phyloP scores from a whole-genome alignment of 2,797 vertebrate genomes.

The Iguana delicatissima region DNA sequence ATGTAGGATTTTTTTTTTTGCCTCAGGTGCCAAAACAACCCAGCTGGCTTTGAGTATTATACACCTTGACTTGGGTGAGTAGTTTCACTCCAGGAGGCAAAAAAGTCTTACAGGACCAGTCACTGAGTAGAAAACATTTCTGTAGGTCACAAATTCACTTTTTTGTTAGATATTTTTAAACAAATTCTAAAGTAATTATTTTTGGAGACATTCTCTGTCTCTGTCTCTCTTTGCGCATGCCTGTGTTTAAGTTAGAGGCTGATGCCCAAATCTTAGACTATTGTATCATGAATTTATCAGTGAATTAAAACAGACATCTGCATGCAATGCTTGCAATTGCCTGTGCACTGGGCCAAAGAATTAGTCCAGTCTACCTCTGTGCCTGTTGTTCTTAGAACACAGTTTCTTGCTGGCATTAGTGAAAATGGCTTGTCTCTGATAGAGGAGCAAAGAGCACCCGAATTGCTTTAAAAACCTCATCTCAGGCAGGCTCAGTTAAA shows the following conservation, averaged over 20 bases:
- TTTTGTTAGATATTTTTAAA: too few relatives aligned
- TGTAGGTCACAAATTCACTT: too few relatives aligned
- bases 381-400: slow-evolving; percentile 59
- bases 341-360: slow-evolving; percentile 54
- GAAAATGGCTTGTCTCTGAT: slow-evolving; percentile 63
- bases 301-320: background rate
- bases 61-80: too few relatives aligned
- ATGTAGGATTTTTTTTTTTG: too few relatives aligned
- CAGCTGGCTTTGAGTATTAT: background rate
- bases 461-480: slow-evolving; percentile 78
- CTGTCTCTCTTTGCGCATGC: too few relatives aligned
- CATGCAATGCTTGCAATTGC: slow-evolving; percentile 9
- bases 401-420: slow-evolving; percentile 70
- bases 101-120: too few relatives aligned
- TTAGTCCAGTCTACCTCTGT: slow-evolving; percentile 16
- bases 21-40: too few relatives aligned
- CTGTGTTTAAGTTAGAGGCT: too few relatives aligned
- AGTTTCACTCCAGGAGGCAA: too few relatives aligned
- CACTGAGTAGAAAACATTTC: too few relatives aligned
- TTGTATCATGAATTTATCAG: background rate
- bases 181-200: too few relatives aligned
- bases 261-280: background rate
- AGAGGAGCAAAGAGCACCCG: slow-evolving; percentile 64
- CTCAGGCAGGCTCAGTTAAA: slow-evolving; percentile 76
- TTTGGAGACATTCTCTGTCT: too few relatives aligned